Base-by-base conservation (phyloP, 2,888 invertebrate species). In the Drosophila meridiana region DNA sequence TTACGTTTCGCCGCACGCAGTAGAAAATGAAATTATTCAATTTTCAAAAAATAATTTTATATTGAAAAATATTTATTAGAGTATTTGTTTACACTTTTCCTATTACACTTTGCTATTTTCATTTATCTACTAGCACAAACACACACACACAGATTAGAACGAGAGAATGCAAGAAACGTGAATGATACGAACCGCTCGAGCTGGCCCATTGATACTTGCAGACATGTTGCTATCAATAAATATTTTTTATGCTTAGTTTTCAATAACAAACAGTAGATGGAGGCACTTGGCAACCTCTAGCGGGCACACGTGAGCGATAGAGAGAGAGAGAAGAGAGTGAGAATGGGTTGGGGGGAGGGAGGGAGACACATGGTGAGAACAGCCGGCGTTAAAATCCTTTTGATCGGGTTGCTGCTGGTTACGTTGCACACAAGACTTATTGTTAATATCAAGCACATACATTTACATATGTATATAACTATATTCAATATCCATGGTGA, bases 141-240 rank as follows among this genome's bases (percentile, higher is more conserved):
- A 34, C 9, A n/a, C n/a, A 57, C 14, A 48, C 30, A 34, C 4
- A 20, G 32, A 60, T 30, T 8, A 32, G 40, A 59, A 30, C 9
- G 26, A 32, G 38, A 28, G 14, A 30, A 5, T 32, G 11, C 5
- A 34, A 20, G 20, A 20, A 28, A 13, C 63, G 62, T 73, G 55
- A 72, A 80, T 84, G 86, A 88, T 72, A 26, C 63, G 7, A 14
- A 7, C 2, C 4, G 47, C 4, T 28, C 28, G 7, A 6, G 64
- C 20, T 66, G 0, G 71, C 67, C 56, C 48, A 71, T 30, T 47
- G 9, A 4, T 7, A 42, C 42, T 38, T 30, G 63, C 53, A 66
- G 79, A 69, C 69, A 80, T 81, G 86, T 88, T 83, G 86, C 89
- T 83, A 86, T 80, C 89, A 89, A 84, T 89, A 89, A 88, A 84